Percentiles rank a stretch among this genome's conserved stretches.
These are phyloP conservation scores for Anagyrus pseudococci DNA, from an alignment of 2,888 invertebrate species.

Conservation along the genomic window DNA sequence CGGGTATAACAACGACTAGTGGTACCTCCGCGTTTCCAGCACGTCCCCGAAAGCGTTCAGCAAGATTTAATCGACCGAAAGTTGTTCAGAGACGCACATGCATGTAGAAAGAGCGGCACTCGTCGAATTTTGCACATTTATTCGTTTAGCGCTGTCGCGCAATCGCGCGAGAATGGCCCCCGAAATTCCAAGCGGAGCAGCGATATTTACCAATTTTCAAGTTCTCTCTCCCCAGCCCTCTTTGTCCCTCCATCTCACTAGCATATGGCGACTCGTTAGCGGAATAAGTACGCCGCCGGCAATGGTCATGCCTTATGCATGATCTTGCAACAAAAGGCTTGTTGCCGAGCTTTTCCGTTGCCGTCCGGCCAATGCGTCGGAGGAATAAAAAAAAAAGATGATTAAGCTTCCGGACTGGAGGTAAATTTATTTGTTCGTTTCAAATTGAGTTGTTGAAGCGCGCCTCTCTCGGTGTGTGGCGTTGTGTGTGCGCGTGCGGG, in stretches of 20 bases:
- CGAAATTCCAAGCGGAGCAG: slow-evolving; percentile 37
- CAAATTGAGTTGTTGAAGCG: slow-evolving; percentile 8
- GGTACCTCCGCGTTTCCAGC: too few relatives aligned
- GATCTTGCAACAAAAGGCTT: slow-evolving; percentile 25
- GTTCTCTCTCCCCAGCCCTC: too few relatives aligned
- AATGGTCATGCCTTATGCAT: slow-evolving; percentile 13
- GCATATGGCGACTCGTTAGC: slow-evolving; percentile 14
- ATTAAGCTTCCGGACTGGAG: background rate
- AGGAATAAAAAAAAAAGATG: slow-evolving; percentile 5
- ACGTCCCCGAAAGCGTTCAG: too few relatives aligned
- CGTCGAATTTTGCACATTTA: slow-evolving; percentile 59
- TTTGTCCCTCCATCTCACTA: background rate
- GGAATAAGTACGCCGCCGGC: background rate
- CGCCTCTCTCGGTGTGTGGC: background rate
- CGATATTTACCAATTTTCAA: slow-evolving; percentile 37
- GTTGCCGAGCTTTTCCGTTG: background rate
- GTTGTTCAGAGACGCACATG: too few relatives aligned
- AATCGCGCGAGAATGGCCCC: too few relatives aligned
- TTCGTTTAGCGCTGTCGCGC: slow-evolving; percentile 49
- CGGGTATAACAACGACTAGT: too few relatives aligned
- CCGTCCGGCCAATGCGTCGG: too few relatives aligned
- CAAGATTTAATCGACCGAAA: too few relatives aligned
- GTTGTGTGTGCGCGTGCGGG: too few relatives aligned
- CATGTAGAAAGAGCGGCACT: too few relatives aligned
- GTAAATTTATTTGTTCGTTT: slow-evolving; percentile 9